Percentiles rank a stretch among this genome's conserved stretches.
Conservation (phyloP, 1,140 invertebrate species). For the Popillia japonica region DNA sequence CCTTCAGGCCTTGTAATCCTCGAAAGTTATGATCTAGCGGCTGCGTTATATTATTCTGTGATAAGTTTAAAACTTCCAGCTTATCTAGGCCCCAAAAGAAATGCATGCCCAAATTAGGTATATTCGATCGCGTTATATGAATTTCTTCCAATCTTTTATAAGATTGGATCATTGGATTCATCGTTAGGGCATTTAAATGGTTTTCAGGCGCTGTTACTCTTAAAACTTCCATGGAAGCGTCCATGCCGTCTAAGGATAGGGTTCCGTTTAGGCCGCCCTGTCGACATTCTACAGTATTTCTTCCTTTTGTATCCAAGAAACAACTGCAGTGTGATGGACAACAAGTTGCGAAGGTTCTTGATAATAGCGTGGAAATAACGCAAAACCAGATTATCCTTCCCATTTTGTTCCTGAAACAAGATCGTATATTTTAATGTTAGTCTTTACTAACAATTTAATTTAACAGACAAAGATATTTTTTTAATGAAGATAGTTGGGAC, state of each 20-base stretch:
- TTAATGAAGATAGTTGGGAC: too few species aligned
- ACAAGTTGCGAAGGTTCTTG: background rate
- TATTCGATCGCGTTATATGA: conserved; percentile 76
- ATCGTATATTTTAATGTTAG: too few species aligned
- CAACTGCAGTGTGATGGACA: conserved; percentile 57
- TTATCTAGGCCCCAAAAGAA: conserved; percentile 80
- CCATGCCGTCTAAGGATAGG: conserved; percentile 69
- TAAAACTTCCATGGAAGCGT: conserved; percentile 70
- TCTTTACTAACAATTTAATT: too few species aligned
- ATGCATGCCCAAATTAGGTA: conserved; percentile 80
- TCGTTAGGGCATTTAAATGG: conserved; percentile 72
- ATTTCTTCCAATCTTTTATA: conserved; percentile 76
- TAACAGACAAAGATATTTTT: too few species aligned
- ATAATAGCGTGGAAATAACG: background rate
- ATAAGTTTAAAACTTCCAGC: conserved; percentile 74
- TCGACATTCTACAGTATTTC: conserved; percentile 60
- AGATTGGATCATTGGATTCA: conserved; percentile 75
- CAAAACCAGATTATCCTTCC: conserved; percentile 11
- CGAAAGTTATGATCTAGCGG: conserved; percentile 85
- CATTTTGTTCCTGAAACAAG: conserved; percentile 19
- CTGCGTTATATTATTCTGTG: conserved; percentile 78
- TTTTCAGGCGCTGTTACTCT: conserved; percentile 73
- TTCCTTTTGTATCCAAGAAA: conserved; percentile 52
- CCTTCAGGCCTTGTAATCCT: conserved; percentile 76
- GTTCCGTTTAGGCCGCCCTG: conserved; percentile 68